Conservation (phyloP, 2,888 invertebrate species). For the Harpalus rubripes region DNA sequence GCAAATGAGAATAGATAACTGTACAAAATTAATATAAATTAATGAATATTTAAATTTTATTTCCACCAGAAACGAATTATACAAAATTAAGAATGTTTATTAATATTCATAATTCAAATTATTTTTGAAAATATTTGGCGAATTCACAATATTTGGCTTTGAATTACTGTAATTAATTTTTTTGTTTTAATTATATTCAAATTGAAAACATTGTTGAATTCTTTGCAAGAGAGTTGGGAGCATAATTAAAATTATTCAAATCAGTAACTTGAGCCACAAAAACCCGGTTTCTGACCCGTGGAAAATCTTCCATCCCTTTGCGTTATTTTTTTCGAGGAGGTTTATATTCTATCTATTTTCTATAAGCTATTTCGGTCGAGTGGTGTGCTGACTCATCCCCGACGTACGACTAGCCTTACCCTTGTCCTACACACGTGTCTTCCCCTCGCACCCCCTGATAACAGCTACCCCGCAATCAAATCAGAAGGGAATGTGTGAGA, state of each 20-base stretch:
- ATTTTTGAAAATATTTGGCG: neutral
- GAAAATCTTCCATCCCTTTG: constrained; percentile 29
- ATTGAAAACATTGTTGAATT: constrained; percentile 19
- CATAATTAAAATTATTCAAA: constrained; percentile 53
- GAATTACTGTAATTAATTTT: constrained; percentile 48
- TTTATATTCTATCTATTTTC: constrained; percentile 62
- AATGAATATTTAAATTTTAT: too few relatives aligned
- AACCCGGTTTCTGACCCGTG: constrained; percentile 19
- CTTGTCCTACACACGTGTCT: constrained; percentile 54
- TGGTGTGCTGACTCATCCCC: constrained; percentile 63
- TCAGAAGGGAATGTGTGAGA: neutral
- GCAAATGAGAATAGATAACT: too few relatives aligned
- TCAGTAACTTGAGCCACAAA: constrained; percentile 17
- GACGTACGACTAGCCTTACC: constrained; percentile 39
- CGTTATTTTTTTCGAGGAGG: constrained; percentile 42
- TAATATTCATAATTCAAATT: neutral
- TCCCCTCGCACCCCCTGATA: constrained; percentile 15
- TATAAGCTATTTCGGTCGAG: constrained; percentile 48
- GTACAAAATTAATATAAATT: too few relatives aligned
- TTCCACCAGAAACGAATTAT: neutral
- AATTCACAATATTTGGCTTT: constrained; percentile 20
- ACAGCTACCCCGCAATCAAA: constrained; percentile 19
- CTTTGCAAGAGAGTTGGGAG: constrained; percentile 32
- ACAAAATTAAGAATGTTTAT: neutral
- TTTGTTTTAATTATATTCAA: constrained; percentile 46